These are phyloP conservation scores for Galleria mellonella DNA, from an alignment of 1,140 invertebrate genomes.

Conservation along the genomic window DNA sequence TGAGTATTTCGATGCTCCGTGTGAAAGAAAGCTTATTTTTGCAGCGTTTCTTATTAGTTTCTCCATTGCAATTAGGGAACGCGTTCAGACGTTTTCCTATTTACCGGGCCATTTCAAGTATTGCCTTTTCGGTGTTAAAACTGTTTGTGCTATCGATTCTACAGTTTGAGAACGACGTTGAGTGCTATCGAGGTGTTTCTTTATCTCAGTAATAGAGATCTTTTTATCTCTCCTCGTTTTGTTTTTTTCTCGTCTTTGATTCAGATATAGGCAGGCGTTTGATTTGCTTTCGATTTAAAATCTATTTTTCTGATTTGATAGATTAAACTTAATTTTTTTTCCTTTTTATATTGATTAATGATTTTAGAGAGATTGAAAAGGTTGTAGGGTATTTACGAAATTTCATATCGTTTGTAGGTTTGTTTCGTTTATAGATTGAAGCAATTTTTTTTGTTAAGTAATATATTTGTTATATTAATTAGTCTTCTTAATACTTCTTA, in stretches of 20 bases:
- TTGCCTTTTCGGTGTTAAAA: slow-evolving; percentile 5
- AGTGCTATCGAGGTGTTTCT: slow-evolving; percentile 4
- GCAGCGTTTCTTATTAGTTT: slow-evolving; percentile 1
- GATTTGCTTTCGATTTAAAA: neutral
- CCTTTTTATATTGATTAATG: neutral
- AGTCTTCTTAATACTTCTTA: no score
- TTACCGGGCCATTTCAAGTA: slow-evolving; percentile 1
- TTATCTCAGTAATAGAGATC: slow-evolving; percentile 3
- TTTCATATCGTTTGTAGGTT: no score
- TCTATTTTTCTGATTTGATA: neutral
- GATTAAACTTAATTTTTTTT: neutral
- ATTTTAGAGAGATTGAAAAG: neutral
- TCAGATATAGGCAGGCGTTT: no score
- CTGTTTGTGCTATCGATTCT: slow-evolving; percentile 3
- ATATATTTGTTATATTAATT: no score
- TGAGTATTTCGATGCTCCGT: no score
- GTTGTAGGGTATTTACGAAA: no score
- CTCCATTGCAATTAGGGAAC: slow-evolving; percentile 1
- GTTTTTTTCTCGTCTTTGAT: neutral
- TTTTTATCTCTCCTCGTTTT: neutral
- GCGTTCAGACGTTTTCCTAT: slow-evolving; percentile 1
- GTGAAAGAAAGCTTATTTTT: no score
- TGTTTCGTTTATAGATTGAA: no score
- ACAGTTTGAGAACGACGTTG: slow-evolving; percentile 2
- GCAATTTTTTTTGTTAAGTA: no score